Base-by-base conservation (phyloP, 1,140 invertebrate species). In the Phortica variegata region DNA sequence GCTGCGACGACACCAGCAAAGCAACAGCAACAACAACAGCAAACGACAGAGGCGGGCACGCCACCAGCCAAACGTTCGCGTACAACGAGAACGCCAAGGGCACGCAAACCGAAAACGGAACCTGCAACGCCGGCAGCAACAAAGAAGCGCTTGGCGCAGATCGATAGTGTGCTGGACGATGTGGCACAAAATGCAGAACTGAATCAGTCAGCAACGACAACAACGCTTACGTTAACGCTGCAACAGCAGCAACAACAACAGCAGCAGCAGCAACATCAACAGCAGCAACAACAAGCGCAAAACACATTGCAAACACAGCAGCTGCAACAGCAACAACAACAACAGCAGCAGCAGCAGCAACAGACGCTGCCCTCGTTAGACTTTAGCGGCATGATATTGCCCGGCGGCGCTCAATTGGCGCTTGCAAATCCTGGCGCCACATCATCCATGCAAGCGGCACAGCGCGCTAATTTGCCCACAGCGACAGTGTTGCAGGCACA, bases 321-420 rank as follows among this genome's bases (percentile, higher is more conserved):
- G n/a, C 41, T 31, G 9, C 43, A 47, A 9, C 36, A 38, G 12
- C 26, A 46, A 17, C 62, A 59, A 18, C 57, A 50, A 17, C 57
- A 68, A 37, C 60, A 63, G 16, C 31, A 65, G 41, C 61, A 37
- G 13, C 33, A 36, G 33, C 16, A n/a, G 12, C 40, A 43, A 15
- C 51, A 73, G 36, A 66, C 70, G 3, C 26, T 73, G 29, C 70
- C 70, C 1, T 66, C 70, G 7, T 34, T 73, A 8, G 70, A 73
- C 50, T 73, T 73, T 19, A 73, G 70, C 43, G 70, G 70, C 18
- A 73, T 73, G 70, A 73, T 73, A 19, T 46, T 73, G 44, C 70
- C 70, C 2, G 70, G 70, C 7, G 70, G 70, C 3, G 70, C 70
- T 0, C 70, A 73, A 36, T 21, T 73, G 40, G 69, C 69, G 3